Evolutionary conservation across 2,888 invertebrate genomes (phyloP).

Genomic region (Sabatieria punctata): DNA sequence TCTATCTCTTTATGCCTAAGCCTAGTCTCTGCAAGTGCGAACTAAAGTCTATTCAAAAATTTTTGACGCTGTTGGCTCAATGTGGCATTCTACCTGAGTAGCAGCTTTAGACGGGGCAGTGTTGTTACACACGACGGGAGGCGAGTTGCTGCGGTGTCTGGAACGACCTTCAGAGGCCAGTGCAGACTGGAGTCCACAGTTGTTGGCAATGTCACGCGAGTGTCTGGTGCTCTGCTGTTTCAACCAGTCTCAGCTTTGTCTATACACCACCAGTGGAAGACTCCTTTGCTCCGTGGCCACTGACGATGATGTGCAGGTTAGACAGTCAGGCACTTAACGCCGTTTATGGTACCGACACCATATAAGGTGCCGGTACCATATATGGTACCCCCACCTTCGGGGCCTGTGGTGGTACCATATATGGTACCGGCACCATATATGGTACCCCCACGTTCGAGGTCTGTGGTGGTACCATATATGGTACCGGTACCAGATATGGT

Average conservation of each 20-base stretch:
- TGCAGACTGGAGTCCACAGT: constrained; percentile 42
- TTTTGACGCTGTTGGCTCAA: background rate
- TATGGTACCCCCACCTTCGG: too few species aligned
- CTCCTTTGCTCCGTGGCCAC: background rate
- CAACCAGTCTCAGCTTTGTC: constrained; percentile 20
- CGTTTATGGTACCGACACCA: too few species aligned
- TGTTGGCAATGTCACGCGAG: constrained; percentile 58
- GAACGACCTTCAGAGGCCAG: constrained; percentile 47
- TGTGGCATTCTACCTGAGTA: background rate
- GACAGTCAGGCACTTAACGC: too few species aligned
- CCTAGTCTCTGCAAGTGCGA: background rate
- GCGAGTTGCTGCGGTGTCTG: constrained; percentile 78
- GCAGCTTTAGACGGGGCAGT: constrained; percentile 68
- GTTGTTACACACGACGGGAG: constrained; percentile 90
- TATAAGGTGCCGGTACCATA: too few species aligned
- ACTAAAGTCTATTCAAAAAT: too few species aligned
- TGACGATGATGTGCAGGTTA: background rate
- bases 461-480: too few species aligned
- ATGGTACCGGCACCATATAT: too few species aligned
- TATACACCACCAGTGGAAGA: constrained; percentile 23
- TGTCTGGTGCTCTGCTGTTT: constrained; percentile 87
- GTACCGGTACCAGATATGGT: too few species aligned
- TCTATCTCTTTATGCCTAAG: background rate
- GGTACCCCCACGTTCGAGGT: too few species aligned
- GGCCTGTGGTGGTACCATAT: too few species aligned